A percentile compares a stretch with the other conserved stretches of the same genome.
Evolutionary conservation across 2,797 vertebrate genomes (phyloP).

Genomic region (Tarsius wallacei): DNA sequence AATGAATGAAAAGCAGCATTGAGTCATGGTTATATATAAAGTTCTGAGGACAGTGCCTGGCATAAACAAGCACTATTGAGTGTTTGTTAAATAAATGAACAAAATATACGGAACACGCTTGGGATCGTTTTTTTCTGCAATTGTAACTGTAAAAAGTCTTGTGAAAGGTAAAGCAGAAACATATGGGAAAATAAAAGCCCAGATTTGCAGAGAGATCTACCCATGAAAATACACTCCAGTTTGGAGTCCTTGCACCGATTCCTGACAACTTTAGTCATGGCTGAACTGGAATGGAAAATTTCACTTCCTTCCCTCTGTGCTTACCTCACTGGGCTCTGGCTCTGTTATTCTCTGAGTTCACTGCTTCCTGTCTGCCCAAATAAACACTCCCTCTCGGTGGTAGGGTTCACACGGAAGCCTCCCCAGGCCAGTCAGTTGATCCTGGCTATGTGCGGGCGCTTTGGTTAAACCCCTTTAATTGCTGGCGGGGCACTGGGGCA

Average conservation of each 20-base stretch:
- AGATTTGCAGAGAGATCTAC: conserved; percentile 60
- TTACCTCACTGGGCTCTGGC: conserved; percentile 71
- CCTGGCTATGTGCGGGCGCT: not conserved
- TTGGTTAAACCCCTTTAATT: conserved; percentile 5
- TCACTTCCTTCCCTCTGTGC: not conserved
- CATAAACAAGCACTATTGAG: conserved; percentile 33
- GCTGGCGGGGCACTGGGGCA: not conserved
- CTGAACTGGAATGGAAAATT: conserved; percentile 74
- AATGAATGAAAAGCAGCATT: conserved; percentile 57
- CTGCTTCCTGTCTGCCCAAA: conserved; percentile 57
- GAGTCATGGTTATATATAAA: conserved; percentile 21
- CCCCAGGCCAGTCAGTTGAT: not conserved
- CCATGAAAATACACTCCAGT: conserved; percentile 56
- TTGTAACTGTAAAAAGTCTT: conserved; percentile 51
- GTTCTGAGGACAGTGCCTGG: conserved; percentile 56
- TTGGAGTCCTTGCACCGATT: not conserved
- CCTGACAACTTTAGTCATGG: conserved; percentile 73
- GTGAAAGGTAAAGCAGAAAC: conserved; percentile 55
- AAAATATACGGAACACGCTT: conserved; percentile 44
- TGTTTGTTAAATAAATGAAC: conserved; percentile 74
- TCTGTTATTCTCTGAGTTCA: conserved; percentile 72
- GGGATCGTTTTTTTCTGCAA: not conserved
- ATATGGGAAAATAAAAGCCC: conserved; percentile 73
- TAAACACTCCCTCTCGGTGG: not conserved
- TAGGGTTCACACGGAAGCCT: not conserved